Evolutionary conservation across 2,888 invertebrate genomes (phyloP), one percentile per base, ranked within the genome.

Genomic region (Argyresthia goedartella): DNA sequence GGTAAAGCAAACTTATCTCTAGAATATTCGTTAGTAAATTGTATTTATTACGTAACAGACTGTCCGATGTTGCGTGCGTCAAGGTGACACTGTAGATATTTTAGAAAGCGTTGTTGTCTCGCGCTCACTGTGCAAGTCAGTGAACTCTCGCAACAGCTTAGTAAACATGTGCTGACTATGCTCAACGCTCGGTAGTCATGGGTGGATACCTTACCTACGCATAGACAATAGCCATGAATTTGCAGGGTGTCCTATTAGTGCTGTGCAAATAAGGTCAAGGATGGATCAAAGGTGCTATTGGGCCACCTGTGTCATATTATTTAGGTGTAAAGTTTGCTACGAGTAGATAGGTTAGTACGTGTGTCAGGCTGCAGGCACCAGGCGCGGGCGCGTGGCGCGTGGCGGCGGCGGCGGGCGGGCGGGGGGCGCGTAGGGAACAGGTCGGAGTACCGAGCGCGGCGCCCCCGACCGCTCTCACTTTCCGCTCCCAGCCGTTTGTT

Each of bases 31-130:
- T 39, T 4, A 8, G 39, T 39, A 39, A 39, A 39, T 69, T 65
- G 68, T 71, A 62, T 57, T 57, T 59, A 63, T 79, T 73, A 77
- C 73, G 79, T 68, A 79, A 79, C 67, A 58, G 61, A 65, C 59
- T 65, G 65, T 35, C 25, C 44, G n/a, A 66, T 63, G 68, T 80
- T 73, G 75, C 81, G 74, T 76, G 75, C 73, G 63, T 72, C 74
- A 71, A 76, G 76, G 77, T 80, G 81, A 79, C 80, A 76, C 69
- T 76, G 69, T 79, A 76, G 73, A 69, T 75, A 78, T 73, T 86
- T 82, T 85, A 85, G 85, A 86, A 85, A 86, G 85, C 78, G 71
- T 63, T 44, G 42, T 50, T 67, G 66, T 67, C 69, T 72, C 69
- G 72, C 68, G 66, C 72, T 68, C 63, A 63, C 66, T 66, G 67